phyloP scores from a whole-genome alignment of 2,888 invertebrate genomes.

The Holacanthella duospinosa region DNA sequence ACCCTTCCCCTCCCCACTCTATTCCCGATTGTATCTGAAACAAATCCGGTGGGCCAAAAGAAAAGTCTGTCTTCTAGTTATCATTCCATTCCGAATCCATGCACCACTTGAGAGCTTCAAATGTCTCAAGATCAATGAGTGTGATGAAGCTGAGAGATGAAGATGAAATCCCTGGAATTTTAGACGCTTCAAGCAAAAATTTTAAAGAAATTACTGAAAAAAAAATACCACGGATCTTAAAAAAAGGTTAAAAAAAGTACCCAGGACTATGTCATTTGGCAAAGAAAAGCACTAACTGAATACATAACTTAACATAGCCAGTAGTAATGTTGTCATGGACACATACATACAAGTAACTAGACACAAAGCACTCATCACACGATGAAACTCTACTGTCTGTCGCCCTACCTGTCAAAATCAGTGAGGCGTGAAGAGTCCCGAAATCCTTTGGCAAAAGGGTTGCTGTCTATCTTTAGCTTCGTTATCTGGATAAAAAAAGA shows the following conservation, averaged over 20 bases:
- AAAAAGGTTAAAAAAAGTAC: background rate
- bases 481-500: constrained; percentile 65
- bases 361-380: too few species aligned
- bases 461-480: constrained; percentile 96
- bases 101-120: background rate
- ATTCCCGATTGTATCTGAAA: too few species aligned
- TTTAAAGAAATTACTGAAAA: background rate
- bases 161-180: constrained; percentile 30
- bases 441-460: constrained; percentile 97
- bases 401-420: constrained; percentile 70
- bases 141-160: constrained; percentile 24
- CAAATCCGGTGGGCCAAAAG: background rate
- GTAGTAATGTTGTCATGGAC: too few species aligned
- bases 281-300: background rate
- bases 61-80: constrained; percentile 7
- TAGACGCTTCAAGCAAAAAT: background rate
- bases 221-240: background rate
- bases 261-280: background rate
- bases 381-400: constrained; percentile 27
- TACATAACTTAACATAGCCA: too few species aligned
- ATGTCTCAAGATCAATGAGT: constrained; percentile 15
- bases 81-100: constrained; percentile 12
- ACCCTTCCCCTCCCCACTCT: too few species aligned
- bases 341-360: too few species aligned
- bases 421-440: constrained; percentile 90